Percentiles rank a stretch among this genome's conserved stretches.
Conservation (phyloP, 1,140 invertebrate genomes). For the Tetramorium alpestre region DNA sequence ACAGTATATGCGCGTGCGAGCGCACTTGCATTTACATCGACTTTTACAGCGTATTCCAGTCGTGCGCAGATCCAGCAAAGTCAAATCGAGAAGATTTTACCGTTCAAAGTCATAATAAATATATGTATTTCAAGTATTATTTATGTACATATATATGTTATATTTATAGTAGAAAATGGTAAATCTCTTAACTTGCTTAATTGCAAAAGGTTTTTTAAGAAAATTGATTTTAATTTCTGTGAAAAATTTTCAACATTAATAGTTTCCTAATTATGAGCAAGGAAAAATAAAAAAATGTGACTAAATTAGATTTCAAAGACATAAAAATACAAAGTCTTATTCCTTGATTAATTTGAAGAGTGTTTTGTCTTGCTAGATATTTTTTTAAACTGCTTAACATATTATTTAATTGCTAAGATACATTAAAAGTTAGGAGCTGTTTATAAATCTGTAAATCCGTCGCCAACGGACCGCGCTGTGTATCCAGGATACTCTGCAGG, state of each 20-base stretch:
- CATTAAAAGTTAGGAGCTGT: background rate
- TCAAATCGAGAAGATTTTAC: background rate
- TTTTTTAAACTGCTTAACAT: background rate
- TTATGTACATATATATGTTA: background rate
- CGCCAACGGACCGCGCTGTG: background rate
- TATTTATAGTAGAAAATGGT: background rate
- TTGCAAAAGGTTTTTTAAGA: background rate
- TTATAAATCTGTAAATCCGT: background rate
- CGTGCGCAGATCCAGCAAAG: background rate
- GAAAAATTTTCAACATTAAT: background rate
- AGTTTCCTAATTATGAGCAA: background rate
- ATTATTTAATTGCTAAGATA: background rate
- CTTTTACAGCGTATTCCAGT: background rate
- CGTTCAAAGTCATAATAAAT: background rate
- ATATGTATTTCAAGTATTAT: background rate
- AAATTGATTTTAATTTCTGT: background rate
- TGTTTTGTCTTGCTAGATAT: background rate
- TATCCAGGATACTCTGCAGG: background rate
- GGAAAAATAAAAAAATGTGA: background rate
- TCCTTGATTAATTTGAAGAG: background rate
- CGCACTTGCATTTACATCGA: constrained; percentile 17
- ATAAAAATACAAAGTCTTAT: background rate
- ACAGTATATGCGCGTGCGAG: background rate
- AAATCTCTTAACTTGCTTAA: background rate
- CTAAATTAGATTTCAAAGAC: background rate